A percentile compares a stretch with the other conserved stretches of the same genome.
phyloP scores from a whole-genome alignment of 30 jellyfish, hydroid and myxozoan genomes.

The Hydractinia symbiolongicarpus region DNA sequence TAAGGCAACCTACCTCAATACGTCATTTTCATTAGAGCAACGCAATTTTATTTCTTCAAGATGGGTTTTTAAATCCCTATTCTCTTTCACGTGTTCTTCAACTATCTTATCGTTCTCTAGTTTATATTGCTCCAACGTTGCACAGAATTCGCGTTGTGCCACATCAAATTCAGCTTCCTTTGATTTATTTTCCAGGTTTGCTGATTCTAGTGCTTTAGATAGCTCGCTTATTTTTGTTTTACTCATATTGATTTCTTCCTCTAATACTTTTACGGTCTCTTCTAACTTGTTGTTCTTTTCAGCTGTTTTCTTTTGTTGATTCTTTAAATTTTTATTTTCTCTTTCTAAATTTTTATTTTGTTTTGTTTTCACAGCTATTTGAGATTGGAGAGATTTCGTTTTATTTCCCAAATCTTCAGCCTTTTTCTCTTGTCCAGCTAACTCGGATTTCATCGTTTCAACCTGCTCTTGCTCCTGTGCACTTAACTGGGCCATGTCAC shows the following conservation, averaged over 20 bases:
- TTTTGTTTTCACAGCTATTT: constrained; percentile 47
- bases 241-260: constrained; percentile 17
- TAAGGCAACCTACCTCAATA: not conserved
- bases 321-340: constrained; percentile 51
- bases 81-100: constrained; percentile 66
- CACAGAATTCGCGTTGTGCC: constrained; percentile 76
- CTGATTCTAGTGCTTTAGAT: constrained; percentile 29
- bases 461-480: constrained; percentile 33
- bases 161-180: constrained; percentile 34
- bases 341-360: constrained; percentile 45
- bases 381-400: constrained; percentile 48
- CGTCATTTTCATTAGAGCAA: constrained; percentile 7
- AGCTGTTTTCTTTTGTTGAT: constrained; percentile 43
- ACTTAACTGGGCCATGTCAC: constrained; percentile 21
- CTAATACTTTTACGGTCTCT: constrained; percentile 10
- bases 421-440: constrained; percentile 55
- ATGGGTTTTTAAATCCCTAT: constrained; percentile 36
- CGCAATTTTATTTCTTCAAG: constrained; percentile 21
- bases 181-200: constrained; percentile 19
- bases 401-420: constrained; percentile 50
- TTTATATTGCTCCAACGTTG: constrained; percentile 74
- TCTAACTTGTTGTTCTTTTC: constrained; percentile 42
- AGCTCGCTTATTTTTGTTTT: constrained; percentile 22
- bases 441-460: constrained; percentile 38
- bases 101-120: constrained; percentile 78